Evolutionary conservation across 2,113 vertebrate genomes (phyloP), one percentile per base, ranked within the genome.

Genomic region (Oxyura jamaicensis): DNA sequence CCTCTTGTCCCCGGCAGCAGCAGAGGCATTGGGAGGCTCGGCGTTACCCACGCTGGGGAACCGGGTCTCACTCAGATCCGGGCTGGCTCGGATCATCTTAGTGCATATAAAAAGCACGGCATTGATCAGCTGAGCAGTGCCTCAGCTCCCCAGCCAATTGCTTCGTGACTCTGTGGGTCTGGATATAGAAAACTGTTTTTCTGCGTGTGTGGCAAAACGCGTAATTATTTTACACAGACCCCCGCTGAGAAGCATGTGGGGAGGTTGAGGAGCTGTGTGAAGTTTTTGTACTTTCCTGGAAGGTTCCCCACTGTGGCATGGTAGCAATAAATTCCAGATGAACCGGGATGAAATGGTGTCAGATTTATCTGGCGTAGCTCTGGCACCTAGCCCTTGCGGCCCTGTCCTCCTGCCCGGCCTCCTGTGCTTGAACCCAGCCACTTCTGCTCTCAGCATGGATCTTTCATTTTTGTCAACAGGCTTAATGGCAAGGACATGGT

Each of bases 231-330:
- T 46, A 22, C 3, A 1, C 33, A 31, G 23, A 23, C 35, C 42
- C 20, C 2, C 2, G 5, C 50, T 26, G 63, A 53, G 73, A 63
- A 68, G 41, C 5, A 7, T 4, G 0, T 31, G 4, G 60, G 13
- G 46, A 79, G 21, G 29, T 4, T 59, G 74, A 44, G 35, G 53
- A 73, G 48, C 17, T 21, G 3, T 8, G 29, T n/a, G 17, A 73
- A 28, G 28, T 15, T 66, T 18, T 19, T 0, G 0, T 25, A 19
- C 26, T 35, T 71, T 33, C 20, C 65, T 35, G 25, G 52, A 28
- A 0, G 0, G 0, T 36, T 60, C 22, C 13, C 22, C 4, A 1
- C 19, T 59, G 56, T 8, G 44, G 19, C 4, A 2, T 44, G 53
- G 15, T 26, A n/a, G 48, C 3, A 7, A 33, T 53, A n/a, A 67